These are phyloP conservation scores for Coluber constrictor DNA, from an alignment of 2,797 vertebrate species.

Conservation along the genomic window DNA sequence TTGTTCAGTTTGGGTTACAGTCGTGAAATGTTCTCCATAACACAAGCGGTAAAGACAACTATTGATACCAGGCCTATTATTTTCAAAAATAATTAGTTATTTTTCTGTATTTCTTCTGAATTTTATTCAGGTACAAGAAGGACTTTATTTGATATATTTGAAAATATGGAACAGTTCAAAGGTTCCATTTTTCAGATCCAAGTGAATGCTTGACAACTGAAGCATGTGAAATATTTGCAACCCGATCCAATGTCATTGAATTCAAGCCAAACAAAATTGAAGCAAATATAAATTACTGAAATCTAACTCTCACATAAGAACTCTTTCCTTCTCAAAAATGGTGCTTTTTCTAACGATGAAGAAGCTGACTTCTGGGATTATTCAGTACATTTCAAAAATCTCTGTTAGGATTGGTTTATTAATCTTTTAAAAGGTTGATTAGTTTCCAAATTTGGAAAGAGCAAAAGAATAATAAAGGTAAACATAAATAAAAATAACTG, in stretches of 20 bases:
- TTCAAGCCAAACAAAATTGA: too few relatives aligned
- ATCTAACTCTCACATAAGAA: neutral
- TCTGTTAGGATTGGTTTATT: neutral
- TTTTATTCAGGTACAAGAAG: neutral
- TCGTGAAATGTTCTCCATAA: slow-evolving; percentile 42
- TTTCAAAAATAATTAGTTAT: neutral
- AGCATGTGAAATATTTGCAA: neutral
- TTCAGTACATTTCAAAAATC: neutral
- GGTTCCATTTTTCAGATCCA: neutral
- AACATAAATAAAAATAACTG: neutral
- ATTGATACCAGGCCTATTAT: neutral
- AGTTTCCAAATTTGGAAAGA: neutral
- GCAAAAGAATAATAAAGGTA: neutral
- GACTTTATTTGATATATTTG: neutral
- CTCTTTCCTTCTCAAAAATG: neutral
- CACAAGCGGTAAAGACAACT: slow-evolving; percentile 15
- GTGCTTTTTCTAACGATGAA: neutral
- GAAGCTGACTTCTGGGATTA: neutral
- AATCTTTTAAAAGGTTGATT: neutral
- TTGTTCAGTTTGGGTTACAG: neutral
- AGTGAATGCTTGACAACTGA: neutral
- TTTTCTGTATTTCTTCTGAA: neutral
- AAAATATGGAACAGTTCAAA: neutral
- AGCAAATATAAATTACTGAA: neutral
- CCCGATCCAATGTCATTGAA: neutral